Evolutionary conservation across 2,797 vertebrate species (phyloP).

Genomic region (Tamandua tetradactyla): DNA sequence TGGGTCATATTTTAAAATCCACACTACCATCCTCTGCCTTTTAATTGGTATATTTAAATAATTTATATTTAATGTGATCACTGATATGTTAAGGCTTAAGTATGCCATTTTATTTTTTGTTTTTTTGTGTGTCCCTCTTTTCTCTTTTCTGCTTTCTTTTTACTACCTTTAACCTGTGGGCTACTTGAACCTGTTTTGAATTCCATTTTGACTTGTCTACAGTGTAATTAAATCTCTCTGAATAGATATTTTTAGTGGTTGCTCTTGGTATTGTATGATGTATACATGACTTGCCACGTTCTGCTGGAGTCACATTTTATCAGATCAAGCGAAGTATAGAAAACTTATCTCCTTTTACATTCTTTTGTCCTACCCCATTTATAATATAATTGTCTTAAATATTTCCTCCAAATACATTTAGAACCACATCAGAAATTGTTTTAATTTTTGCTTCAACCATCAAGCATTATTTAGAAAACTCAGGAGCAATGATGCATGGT

Average conservation of each 20-base stretch:
- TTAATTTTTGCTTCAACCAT: slow-evolving; percentile 1
- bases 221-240: background rate
- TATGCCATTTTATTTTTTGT: no score
- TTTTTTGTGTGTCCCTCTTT: no score
- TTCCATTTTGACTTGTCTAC: background rate
- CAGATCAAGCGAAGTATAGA: background rate
- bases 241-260: background rate
- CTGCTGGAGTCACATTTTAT: background rate
- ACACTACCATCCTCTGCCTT: background rate
- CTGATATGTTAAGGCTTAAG: no score
- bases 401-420: slow-evolving; percentile 12
- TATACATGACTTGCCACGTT: background rate
- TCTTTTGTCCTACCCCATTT: background rate
- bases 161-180: background rate
- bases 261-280: background rate
- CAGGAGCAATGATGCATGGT: background rate
- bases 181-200: background rate
- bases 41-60: no score
- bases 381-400: background rate
- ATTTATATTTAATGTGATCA: no score
- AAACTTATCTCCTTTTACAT: background rate
- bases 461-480: slow-evolving; percentile 37
- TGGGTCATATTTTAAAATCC: background rate
- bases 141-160: no score
- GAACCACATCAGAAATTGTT: background rate